phyloP scores from a whole-genome alignment of 2,113 vertebrate species.

The Scolopax mira region DNA sequence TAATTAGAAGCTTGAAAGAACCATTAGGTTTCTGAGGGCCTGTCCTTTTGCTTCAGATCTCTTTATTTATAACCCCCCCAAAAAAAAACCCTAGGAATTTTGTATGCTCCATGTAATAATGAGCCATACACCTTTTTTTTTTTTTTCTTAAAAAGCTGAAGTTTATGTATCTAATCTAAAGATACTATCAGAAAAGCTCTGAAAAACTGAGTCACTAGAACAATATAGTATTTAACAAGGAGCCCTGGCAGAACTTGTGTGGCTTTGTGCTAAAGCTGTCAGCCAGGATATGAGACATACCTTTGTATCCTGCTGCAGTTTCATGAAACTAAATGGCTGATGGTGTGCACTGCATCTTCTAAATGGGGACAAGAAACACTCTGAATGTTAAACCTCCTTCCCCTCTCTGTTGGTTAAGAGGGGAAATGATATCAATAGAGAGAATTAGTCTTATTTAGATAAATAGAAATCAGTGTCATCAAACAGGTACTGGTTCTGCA shows the following conservation, averaged over 20 bases:
- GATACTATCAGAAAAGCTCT: not conserved
- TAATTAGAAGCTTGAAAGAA: not conserved
- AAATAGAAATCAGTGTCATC: not conserved
- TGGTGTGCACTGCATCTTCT: not conserved
- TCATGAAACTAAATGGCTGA: not conserved
- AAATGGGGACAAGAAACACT: not conserved
- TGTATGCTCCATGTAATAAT: not conserved
- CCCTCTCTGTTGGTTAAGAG: not conserved
- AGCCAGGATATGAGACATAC: not conserved
- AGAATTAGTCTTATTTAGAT: not conserved
- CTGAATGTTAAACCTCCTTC: not conserved
- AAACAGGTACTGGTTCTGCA: not conserved
- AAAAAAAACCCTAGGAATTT: not conserved
- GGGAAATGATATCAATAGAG: not conserved
- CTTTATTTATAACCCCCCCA: not conserved
- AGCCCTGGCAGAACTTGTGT: not conserved
- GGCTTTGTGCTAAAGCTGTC: not conserved
- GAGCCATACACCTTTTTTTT: not conserved
- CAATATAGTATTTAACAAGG: not conserved
- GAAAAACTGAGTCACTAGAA: constrained; percentile 20
- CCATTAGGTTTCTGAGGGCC: not conserved
- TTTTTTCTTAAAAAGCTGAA: not conserved
- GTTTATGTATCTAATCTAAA: not conserved
- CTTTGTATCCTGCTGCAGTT: not conserved
- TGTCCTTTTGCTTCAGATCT: not conserved